Conservation (phyloP, 2,113 vertebrate species). For the Abramis brama region DNA sequence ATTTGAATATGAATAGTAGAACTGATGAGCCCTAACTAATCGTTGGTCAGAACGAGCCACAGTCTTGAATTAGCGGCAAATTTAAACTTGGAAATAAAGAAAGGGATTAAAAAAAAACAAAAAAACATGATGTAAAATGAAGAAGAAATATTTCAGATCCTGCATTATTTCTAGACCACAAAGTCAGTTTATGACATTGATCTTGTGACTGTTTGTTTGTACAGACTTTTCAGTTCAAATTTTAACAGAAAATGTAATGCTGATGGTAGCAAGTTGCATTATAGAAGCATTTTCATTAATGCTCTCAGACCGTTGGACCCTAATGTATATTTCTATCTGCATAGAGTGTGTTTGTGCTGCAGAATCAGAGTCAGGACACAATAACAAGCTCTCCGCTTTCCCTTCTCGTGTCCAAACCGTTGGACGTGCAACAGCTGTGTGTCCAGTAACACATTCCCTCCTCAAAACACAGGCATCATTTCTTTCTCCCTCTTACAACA, state of each 20-base stretch:
- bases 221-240: not conserved
- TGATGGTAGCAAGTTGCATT: not conserved
- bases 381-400: conserved; percentile 36
- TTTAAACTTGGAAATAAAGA: not conserved
- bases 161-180: not conserved
- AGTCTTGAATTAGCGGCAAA: not conserved
- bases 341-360: conserved; percentile 3
- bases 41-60: too few relatives aligned
- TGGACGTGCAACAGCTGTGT: conserved; percentile 43
- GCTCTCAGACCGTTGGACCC: too few relatives aligned
- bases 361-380: not conserved
- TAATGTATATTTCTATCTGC: not conserved
- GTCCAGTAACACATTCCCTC: not conserved
- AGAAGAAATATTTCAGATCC: not conserved
- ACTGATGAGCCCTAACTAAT: too few relatives aligned
- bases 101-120: not conserved
- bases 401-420: conserved; percentile 22
- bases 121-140: not conserved
- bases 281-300: not conserved
- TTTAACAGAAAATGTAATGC: not conserved
- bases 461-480: conserved; percentile 16
- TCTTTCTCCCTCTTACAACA: conserved; percentile 12
- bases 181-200: not conserved
- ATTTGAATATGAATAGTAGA: too few relatives aligned
- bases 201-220: not conserved